phyloP scores from a whole-genome alignment of 1,140 invertebrate genomes.

The Pseudomyrmex flavicornis region DNA sequence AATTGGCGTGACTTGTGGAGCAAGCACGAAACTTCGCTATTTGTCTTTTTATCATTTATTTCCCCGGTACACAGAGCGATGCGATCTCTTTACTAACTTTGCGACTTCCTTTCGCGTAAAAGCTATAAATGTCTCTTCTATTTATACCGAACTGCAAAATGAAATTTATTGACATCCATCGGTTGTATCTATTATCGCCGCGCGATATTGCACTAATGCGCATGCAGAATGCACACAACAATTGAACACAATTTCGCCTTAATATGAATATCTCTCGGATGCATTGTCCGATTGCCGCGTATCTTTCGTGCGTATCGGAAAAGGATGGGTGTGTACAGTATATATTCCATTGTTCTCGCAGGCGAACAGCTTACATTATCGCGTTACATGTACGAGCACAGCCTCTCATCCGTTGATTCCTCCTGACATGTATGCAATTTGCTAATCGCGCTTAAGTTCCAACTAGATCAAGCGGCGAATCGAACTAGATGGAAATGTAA shows the following conservation, averaged over 20 bases:
- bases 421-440: constrained; percentile 17
- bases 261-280: neutral
- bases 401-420: constrained; percentile 10
- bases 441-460: neutral
- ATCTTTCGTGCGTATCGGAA: constrained; percentile 46
- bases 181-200: too few species aligned
- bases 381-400: constrained; percentile 1
- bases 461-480: constrained; percentile 4
- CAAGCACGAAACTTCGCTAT: constrained; percentile 26
- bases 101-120: neutral
- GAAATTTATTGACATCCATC: constrained; percentile 35
- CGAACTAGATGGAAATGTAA: neutral
- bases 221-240: neutral
- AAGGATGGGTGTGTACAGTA: constrained; percentile 19
- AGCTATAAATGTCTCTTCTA: neutral
- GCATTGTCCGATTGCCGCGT: constrained; percentile 33
- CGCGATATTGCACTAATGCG: neutral
- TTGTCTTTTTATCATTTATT: neutral
- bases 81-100: neutral
- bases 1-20: constrained; percentile 26
- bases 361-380: constrained; percentile 39
- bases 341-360: constrained; percentile 42
- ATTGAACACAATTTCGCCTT: constrained; percentile 5
- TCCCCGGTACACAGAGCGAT: neutral
- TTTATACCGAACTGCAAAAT: neutral